A percentile compares a stretch with the other conserved stretches of the same genome.
These are phyloP conservation scores for Anadara kagoshimensis DNA, from an alignment of 1,140 invertebrate species.

Conservation along the genomic window DNA sequence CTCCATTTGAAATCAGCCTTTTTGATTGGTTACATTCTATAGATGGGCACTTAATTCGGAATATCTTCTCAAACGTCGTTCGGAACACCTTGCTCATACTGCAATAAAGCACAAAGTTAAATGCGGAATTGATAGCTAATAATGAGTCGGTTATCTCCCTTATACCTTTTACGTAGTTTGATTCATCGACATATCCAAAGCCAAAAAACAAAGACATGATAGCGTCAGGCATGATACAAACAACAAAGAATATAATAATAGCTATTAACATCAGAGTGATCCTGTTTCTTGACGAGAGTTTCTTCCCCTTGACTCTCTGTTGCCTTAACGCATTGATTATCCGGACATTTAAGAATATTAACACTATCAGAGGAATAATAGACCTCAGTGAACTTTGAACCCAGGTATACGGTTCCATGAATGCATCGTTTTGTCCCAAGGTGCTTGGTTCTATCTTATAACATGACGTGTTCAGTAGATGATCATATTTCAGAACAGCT, in stretches of 20 bases:
- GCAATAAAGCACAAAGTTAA: constrained; percentile 87
- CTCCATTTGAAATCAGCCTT: too few species aligned
- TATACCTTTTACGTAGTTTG: constrained; percentile 75
- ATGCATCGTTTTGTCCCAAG: constrained; percentile 75
- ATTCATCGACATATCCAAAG: constrained; percentile 71
- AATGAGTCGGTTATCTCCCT: constrained; percentile 86
- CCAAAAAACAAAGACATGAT: constrained; percentile 76
- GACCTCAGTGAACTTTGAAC: constrained; percentile 80
- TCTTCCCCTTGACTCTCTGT: constrained; percentile 65
- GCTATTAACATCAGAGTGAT: constrained; percentile 87
- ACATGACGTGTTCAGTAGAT: constrained; percentile 45
- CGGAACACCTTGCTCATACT: constrained; percentile 83
- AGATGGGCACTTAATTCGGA: constrained; percentile 2
- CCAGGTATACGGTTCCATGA: constrained; percentile 80
- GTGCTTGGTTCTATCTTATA: constrained; percentile 55
- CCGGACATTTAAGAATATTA: constrained; percentile 78
- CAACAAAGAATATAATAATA: constrained; percentile 84
- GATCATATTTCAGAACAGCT: constrained; percentile 44
- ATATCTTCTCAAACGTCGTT: constrained; percentile 67
- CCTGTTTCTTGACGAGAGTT: constrained; percentile 68
- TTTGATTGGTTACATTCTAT: too few species aligned
- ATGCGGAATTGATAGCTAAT: constrained; percentile 82
- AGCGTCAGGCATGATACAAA: constrained; percentile 85
- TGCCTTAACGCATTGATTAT: constrained; percentile 81
- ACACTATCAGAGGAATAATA: constrained; percentile 76